Evolutionary conservation across 2,888 invertebrate species (phyloP), one percentile per base, ranked within the genome.

Genomic region (Aphidius colemani): DNA sequence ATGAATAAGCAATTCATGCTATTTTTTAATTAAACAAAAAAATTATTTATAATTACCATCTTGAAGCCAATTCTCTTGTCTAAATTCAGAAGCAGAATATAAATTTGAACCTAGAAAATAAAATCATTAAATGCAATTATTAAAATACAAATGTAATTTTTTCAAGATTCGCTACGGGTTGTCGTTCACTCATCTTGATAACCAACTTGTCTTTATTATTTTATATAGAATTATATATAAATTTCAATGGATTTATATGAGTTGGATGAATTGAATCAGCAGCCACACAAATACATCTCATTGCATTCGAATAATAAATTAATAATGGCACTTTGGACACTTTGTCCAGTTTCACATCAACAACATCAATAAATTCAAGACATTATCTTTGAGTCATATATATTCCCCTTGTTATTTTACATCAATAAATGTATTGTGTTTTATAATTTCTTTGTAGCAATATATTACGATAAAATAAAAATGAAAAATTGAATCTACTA

Each of bases 61-160:
- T 65, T 77, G 79, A 56, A 80, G 72, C 79, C 79, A 79, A n/a
- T 76, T 61, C 67, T 80, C 79, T 61, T 79, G 79, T 50, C 78
- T 71, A 57, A 74, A 79, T 62, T 77, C 77, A 64, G 72, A 75
- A n/a, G 73, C 58, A 39, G 77, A 67, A 64, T 76, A 79, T 51
- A 79, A 66, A 66, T 72, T 74, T 59, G 68, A 72, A 55, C 72
- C 79, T 79, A 70, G 43, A 77, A 76, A 30, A 30, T 30, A 30
- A 30, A 30, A 3, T 30, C 30, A n/a, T n/a, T n/a, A n/a, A n/a
- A n/a, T n/a, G n/a, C n/a, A n/a, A n/a, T n/a, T n/a, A n/a, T n/a
- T n/a, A n/a, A n/a, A n/a, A n/a, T n/a, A 40, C 39, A 39, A 57
- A 39, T n/a, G 56, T 4, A 10, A 30, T 30, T 46, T 41, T 70